These are phyloP conservation scores for Panurus biarmicus DNA, from an alignment of 2,113 vertebrate species.

Conservation along the genomic window DNA sequence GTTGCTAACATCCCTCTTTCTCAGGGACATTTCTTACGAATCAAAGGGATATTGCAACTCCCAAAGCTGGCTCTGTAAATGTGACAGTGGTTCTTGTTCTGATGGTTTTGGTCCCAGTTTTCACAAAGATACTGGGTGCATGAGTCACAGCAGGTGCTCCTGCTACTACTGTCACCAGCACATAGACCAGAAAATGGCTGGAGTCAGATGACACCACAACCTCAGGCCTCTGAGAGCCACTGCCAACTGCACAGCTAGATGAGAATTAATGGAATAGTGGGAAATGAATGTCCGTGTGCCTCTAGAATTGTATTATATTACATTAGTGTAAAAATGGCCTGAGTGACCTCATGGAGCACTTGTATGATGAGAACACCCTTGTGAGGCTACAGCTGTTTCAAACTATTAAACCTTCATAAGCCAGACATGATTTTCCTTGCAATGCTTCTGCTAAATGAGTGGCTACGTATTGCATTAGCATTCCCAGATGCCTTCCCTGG, in stretches of 20 bases:
- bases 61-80: constrained; percentile 15
- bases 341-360: not conserved
- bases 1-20: not conserved
- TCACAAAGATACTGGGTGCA: not conserved
- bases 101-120: constrained; percentile 22
- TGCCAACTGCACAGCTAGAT: not conserved
- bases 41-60: constrained; percentile 26
- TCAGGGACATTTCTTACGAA: not conserved
- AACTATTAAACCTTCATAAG: constrained; percentile 42
- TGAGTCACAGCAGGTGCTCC: fast-evolving
- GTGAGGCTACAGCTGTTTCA: constrained; percentile 45
- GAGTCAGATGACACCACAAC: not conserved
- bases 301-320: not conserved
- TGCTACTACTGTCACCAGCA: not conserved
- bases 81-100: not conserved
- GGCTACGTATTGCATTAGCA: not conserved
- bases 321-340: not conserved
- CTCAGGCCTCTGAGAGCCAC: not conserved
- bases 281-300: not conserved
- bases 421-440: constrained; percentile 35
- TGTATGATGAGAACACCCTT: constrained; percentile 13
- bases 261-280: not conserved
- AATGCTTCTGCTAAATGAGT: constrained; percentile 18
- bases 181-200: not conserved
- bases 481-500: constrained; percentile 31